These are phyloP conservation scores for Suillia variegata DNA, from an alignment of 2,888 invertebrate species.

Conservation along the genomic window DNA sequence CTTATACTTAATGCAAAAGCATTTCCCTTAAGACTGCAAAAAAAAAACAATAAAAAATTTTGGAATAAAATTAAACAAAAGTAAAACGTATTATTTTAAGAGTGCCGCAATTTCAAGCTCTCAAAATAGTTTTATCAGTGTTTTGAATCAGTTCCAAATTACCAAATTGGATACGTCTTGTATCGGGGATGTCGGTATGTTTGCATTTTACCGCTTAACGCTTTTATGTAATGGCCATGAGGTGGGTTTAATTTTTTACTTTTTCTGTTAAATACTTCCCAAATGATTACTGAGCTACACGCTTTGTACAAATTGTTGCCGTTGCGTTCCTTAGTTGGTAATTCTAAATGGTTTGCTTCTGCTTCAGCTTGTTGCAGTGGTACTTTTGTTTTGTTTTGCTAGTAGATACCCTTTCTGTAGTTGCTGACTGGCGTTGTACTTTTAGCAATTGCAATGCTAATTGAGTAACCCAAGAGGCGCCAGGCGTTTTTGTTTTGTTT, in stretches of 20 bases:
- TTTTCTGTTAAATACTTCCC: too few species aligned
- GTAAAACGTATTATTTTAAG: not conserved
- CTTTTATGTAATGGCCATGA: too few species aligned
- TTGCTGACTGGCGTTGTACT: not conserved
- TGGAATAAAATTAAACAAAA: too few species aligned
- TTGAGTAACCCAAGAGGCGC: not conserved
- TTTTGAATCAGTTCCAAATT: not conserved
- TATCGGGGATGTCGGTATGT: too few species aligned
- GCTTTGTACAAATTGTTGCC: not conserved
- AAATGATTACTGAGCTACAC: too few species aligned
- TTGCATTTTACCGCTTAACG: too few species aligned
- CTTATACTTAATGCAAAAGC: too few species aligned
- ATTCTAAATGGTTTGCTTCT: constrained; percentile 1
- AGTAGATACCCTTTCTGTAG: not conserved
- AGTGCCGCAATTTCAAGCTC: not conserved
- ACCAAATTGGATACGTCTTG: too few species aligned
- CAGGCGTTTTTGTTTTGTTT: not conserved
- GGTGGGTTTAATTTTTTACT: too few species aligned
- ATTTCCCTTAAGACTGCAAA: too few species aligned
- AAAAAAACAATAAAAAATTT: too few species aligned
- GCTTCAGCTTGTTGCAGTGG: not conserved
- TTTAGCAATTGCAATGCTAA: not conserved
- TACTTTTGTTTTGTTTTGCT: not conserved
- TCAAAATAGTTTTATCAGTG: not conserved
- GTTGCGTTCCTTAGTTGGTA: not conserved